Conservation (phyloP, 2,797 vertebrate genomes). For the Iguana delicatissima region DNA sequence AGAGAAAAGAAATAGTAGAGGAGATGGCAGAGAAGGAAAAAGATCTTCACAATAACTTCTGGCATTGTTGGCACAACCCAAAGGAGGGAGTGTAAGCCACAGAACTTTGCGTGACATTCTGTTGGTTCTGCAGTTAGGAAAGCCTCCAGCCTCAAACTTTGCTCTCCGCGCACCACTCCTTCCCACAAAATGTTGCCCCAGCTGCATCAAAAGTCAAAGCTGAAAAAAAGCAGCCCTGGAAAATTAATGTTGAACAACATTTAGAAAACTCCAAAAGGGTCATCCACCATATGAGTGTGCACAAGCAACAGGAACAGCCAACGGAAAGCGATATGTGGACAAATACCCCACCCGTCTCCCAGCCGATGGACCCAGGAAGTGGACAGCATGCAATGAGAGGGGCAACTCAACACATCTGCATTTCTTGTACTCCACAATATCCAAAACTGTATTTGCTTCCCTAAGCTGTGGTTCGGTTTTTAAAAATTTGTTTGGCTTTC, state of each 20-base stretch:
- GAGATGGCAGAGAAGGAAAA: background rate
- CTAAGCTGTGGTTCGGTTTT: too few species aligned
- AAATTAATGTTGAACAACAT: constrained; percentile 19
- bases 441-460: background rate
- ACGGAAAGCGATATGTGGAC: background rate
- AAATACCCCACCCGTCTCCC: constrained; percentile 45
- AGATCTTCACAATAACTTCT: fast-evolving
- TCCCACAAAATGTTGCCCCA: fast-evolving
- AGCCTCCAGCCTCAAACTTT: background rate
- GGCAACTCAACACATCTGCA: constrained; percentile 60
- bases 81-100: fast-evolving
- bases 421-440: background rate
- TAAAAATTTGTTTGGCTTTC: too few species aligned
- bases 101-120: fast-evolving
- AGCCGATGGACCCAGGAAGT: constrained; percentile 24
- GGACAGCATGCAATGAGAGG: constrained; percentile 64
- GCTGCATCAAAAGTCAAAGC: fast-evolving
- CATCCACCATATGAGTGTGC: background rate
- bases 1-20: background rate
- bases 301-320: background rate
- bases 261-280: background rate
- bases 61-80: background rate
- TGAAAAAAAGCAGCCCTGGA: constrained; percentile 58
- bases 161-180: background rate
- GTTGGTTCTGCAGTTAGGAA: fast-evolving